phyloP scores from a whole-genome alignment of 2,113 vertebrate species.

The Pogonocichla stellata region DNA sequence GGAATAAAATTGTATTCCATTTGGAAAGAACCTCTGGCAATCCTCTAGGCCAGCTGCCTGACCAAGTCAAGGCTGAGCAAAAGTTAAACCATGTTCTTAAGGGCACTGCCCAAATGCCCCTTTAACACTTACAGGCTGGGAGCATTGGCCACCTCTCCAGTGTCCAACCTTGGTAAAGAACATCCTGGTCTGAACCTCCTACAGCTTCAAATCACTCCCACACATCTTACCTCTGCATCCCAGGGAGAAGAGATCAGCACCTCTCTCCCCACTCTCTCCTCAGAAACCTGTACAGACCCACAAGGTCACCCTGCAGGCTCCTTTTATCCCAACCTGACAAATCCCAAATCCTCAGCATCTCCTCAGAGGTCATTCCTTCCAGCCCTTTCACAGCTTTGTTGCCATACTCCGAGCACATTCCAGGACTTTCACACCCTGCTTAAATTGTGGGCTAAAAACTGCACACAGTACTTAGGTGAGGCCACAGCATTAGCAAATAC shows the following conservation, averaged over 20 bases:
- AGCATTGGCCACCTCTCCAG: neutral
- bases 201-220: neutral
- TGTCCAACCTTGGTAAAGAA: neutral
- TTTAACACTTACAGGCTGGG: neutral
- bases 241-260: neutral
- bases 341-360: neutral
- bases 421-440: neutral
- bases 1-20: neutral
- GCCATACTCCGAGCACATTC: rapidly evolving
- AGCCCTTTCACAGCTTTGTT: neutral
- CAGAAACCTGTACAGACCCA: neutral
- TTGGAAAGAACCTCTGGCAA: neutral
- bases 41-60: neutral
- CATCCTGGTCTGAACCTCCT: neutral
- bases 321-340: neutral
- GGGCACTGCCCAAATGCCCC: neutral
- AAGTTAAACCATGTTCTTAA: neutral
- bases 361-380: neutral
- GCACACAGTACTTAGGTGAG: neutral
- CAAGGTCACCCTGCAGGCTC: rapidly evolving
- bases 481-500: neutral
- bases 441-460: neutral
- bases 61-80: neutral
- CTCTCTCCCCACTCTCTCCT: neutral
- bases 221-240: neutral